Conservation (phyloP, 2,888 invertebrate species). For the Nymphalis c-album region DNA sequence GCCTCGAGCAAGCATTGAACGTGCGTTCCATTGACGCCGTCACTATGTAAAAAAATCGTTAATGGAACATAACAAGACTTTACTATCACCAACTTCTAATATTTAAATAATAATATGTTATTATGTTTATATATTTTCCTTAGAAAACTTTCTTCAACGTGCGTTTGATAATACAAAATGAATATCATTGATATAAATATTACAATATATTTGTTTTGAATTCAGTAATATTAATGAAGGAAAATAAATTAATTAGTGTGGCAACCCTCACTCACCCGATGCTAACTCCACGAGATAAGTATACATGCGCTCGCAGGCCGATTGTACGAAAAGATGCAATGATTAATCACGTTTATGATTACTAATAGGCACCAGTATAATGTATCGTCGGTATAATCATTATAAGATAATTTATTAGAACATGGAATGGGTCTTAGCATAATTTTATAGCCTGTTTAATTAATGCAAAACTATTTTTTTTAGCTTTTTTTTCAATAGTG, state of each 20-base stretch:
- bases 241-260: slow-evolving; percentile 9
- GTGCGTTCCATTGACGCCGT: too few species aligned
- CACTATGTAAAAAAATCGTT: too few species aligned
- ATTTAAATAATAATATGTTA: too few species aligned
- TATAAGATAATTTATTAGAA: slow-evolving; percentile 28
- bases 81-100: too few species aligned
- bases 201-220: not conserved
- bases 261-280: slow-evolving; percentile 25
- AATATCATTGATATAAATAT: too few species aligned
- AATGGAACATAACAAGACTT: too few species aligned
- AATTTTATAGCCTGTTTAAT: slow-evolving; percentile 23
- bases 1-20: too few species aligned
- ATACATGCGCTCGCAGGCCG: slow-evolving; percentile 17
- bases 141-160: too few species aligned
- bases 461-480: slow-evolving; percentile 6
- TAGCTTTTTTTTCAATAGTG: not conserved
- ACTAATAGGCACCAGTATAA: slow-evolving; percentile 31
- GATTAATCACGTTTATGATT: slow-evolving; percentile 36
- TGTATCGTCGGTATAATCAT: slow-evolving; percentile 32
- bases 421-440: slow-evolving; percentile 16
- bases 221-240: not conserved
- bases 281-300: slow-evolving; percentile 24
- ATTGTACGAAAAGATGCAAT: slow-evolving; percentile 28
- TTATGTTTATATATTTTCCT: too few species aligned
- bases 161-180: too few species aligned